phyloP scores from a whole-genome alignment of 2,888 invertebrate genomes.

The Plagiodera versicolora region DNA sequence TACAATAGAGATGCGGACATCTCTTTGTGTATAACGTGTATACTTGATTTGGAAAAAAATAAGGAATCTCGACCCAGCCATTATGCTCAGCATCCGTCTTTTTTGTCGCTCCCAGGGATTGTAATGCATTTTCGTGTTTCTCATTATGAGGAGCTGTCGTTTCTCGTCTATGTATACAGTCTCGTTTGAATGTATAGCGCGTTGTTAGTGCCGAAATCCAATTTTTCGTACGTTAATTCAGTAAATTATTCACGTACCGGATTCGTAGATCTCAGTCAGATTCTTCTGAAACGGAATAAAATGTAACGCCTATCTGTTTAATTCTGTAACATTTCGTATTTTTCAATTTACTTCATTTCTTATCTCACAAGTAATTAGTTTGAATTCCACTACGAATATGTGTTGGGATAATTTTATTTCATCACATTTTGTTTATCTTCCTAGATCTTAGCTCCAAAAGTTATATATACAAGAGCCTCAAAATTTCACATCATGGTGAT shows the following conservation, averaged over 20 bases:
- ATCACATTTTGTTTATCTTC: too few relatives aligned
- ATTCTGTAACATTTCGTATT: too few relatives aligned
- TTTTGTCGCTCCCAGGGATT: not conserved
- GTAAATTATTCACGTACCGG: not conserved
- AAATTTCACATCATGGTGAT: too few relatives aligned
- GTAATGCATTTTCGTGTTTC: not conserved
- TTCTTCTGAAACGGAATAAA: too few relatives aligned
- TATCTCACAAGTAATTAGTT: too few relatives aligned
- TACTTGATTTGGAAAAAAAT: not conserved
- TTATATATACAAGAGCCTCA: too few relatives aligned
- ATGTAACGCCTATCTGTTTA: too few relatives aligned
- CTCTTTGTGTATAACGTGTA: constrained; percentile 5
- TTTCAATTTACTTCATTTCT: too few relatives aligned
- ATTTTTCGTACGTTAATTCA: not conserved
- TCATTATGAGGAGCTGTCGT: not conserved
- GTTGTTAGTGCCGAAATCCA: not conserved
- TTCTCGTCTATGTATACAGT: not conserved
- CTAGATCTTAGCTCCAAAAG: too few relatives aligned
- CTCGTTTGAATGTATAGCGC: not conserved
- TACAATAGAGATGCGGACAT: constrained; percentile 2
- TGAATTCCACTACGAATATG: too few relatives aligned
- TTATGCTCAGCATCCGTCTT: not conserved
- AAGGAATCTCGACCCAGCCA: not conserved
- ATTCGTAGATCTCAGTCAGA: too few relatives aligned
- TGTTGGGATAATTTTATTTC: too few relatives aligned